Base-by-base conservation (phyloP, 2,113 vertebrate genomes). In the Collichthys lucidus region DNA sequence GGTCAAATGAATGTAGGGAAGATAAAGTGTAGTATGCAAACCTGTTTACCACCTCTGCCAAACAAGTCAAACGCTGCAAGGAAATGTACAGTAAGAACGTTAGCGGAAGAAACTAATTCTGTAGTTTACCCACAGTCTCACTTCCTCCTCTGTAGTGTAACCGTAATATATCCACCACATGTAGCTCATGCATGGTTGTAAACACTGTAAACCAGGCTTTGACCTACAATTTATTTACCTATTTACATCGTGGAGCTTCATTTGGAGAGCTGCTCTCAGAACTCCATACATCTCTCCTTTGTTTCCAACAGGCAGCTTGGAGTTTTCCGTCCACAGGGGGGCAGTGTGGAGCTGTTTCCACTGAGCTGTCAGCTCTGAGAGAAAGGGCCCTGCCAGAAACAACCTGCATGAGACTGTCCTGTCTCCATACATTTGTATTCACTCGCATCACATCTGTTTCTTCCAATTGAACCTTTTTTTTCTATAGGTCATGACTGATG, bases 321-420 rank as follows among this genome's bases (percentile, higher is more conserved):
- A 8, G 35, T 56, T 53, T 44, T 77, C 6, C 20, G 1, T 24
- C 88, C 88, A 87, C 85, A 12, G 0, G 80, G 35, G 71, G 82
- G 82, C 4, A 75, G 74, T 66, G 44, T 85, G n/a, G 67, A 73
- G 31, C 55, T 42, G 19, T 46, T 61, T 24, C 6, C 9, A 4
- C 8, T 60, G 3, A 59, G 11, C 11, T 47, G 22, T 24, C 57
- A 64, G 17, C 15, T 52, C 15, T 29, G 14, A 53, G 42, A 53
- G 6, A n/a, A 61, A 11, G 44, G 14, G 35, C 35, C 35, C 35
- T 40, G 35, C 35, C 35, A 40, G 35, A 40, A 8, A 40, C 35
- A 40, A 40, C 35, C 35, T 40, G 35, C 35, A 40, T 40, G 35
- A 40, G 1, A 10, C 19, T 3, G 4, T 53, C 46, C 11, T 10